Evolutionary conservation across 2,797 vertebrate genomes (phyloP), one percentile per base, ranked within the genome.

Genomic region (Scolopax rusticola): DNA sequence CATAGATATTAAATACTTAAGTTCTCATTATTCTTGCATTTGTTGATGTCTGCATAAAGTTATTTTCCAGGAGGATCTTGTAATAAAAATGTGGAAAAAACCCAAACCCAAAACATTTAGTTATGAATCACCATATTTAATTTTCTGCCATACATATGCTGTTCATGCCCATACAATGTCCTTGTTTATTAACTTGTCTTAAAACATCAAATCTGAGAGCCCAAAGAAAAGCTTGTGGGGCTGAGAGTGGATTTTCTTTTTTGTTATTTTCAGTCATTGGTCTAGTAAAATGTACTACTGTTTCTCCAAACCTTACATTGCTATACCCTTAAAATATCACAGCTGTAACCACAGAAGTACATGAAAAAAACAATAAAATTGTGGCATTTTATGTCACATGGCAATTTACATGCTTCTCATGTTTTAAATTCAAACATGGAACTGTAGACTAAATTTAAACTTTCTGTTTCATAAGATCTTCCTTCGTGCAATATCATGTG

Each of bases 161-260:
- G 5, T 59, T 79, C 0, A 2, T 77, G 16, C 3, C 77, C 23
- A 36, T 32, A 13, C 71, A 25, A 36, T 38, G 5, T 64, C 33
- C 18, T 67, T 71, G 30, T 84, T 76, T 87, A 36, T 70, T 90
- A 81, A 38, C 15, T 4, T 61, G 10, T 30, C 40, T 71, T 71
- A 41, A 85, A 93, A 74, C 2, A 64, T 19, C 40, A 64, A 11
- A 56, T 77, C 18, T 85, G 70, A 91, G 92, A 50, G 17, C 7
- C 8, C 41, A 57, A 40, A 54, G 12, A 64, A 86, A 82, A 11
- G 2, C 5, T 53, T 70, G 4, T 45, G 7, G 33, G 17, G 5
- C 8, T 87, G 40, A 83, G 67, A 69, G 36, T 1, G 2, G 3
- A 0, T 0, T 2, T 43, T 87, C 0, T 3, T 43, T 87, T 67